Conservation (phyloP, 2,888 invertebrate species). For the Lycophotia porphyrea region DNA sequence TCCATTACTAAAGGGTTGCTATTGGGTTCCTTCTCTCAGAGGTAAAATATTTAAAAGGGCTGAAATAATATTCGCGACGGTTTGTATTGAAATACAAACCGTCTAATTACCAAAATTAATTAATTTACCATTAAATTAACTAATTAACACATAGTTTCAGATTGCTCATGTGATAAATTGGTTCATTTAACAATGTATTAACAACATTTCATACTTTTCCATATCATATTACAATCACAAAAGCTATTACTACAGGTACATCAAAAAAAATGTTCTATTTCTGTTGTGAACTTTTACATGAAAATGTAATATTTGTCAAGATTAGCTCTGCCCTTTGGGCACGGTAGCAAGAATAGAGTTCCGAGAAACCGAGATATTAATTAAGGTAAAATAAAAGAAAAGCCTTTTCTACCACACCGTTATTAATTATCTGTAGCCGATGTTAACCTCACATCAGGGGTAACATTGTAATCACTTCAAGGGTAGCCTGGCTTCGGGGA, state of each 20-base stretch:
- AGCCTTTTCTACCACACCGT: slow-evolving; percentile 26
- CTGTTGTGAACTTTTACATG: not conserved
- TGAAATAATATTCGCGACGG: not conserved
- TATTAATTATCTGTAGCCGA: slow-evolving; percentile 56
- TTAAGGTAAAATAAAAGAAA: slow-evolving; percentile 47
- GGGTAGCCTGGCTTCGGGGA: slow-evolving; percentile 57
- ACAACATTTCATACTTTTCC: not conserved
- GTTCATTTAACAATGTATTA: not conserved
- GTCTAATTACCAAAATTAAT: not conserved
- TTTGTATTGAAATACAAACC: no score
- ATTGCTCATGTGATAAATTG: not conserved
- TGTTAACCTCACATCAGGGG: slow-evolving; percentile 54
- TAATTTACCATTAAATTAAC: not conserved
- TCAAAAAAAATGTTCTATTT: no score
- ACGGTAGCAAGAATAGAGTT: slow-evolving; percentile 18
- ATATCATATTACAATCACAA: not conserved
- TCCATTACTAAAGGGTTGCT: not conserved
- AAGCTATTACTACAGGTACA: not conserved
- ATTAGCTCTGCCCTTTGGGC: slow-evolving; percentile 6
- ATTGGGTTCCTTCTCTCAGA: not conserved
- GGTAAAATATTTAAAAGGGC: not conserved
- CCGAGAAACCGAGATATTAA: slow-evolving; percentile 40
- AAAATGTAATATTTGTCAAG: not conserved
- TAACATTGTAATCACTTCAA: slow-evolving; percentile 58
- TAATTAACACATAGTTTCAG: not conserved